Base-by-base conservation (phyloP, 2,113 vertebrate genomes). In the Amphilophus citrinellus region DNA sequence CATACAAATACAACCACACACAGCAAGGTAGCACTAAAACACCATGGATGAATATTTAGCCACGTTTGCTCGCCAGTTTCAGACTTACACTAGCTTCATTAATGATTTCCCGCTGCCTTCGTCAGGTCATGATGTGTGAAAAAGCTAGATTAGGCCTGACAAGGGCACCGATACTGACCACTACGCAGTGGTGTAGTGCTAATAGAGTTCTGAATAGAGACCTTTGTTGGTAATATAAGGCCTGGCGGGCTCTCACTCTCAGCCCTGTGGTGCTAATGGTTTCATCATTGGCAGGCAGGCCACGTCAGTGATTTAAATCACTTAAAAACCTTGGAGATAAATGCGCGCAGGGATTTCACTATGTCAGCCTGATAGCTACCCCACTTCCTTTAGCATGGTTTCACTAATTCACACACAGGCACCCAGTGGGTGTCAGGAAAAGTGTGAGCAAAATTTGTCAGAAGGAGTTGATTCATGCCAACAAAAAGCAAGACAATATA, bases 201-300 rank as follows among this genome's bases (percentile, higher is more conserved):
- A 94, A 92, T 91, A 90, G 88, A 89, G 85, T 78, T 77, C 79
- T 93, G 87, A 91, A 93, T 90, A 18, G 91, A 88, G 82, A 87
- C 83, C 93, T 92, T 95, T 95, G 95, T 96, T 94, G 86, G 87
- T 86, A 61, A 80, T 85, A 93, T 88, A 91, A 90, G 87, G 88
- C 79, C 84, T 88, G 89, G 84, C 89, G 9, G 85, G 87, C 90
- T 87, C 88, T 77, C 60, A 61, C 92, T 91, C 92, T 83, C 89
- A 63, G 86, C 81, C 81, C 89, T 62, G 82, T 78, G 84, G 86
- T 73, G 85, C 83, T 91, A 90, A 95, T 91, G 88, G 91, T 84
- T 68, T 88, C 88, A 78, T 92, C 89, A 89, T 95, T 93, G 92
- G 79, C 91, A 95, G 86, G 81, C 88, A 3, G 24, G 61, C 85